Base-by-base conservation (phyloP, 1,140 invertebrate species). In the Berghia stephanieae region DNA sequence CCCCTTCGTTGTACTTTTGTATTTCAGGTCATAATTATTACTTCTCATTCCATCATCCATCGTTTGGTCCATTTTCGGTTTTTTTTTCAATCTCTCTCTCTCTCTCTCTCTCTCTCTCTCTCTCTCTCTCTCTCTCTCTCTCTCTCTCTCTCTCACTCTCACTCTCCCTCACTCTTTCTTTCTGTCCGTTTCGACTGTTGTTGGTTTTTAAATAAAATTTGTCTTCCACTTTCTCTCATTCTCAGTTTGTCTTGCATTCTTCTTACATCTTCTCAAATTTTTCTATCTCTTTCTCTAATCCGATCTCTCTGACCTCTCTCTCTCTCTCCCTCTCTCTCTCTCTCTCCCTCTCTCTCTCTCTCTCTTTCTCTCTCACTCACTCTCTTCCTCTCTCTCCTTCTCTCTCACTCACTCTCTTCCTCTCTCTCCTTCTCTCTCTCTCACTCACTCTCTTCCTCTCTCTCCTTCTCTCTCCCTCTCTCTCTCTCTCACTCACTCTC, bases 71-170 rank as follows among this genome's bases (percentile, higher is more conserved):
- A 10, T 52, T 60, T 21, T 34, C 34, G 57, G n/a, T 63, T n/a
- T 10, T 34, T 6, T 6, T n/a, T n/a, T n/a, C n/a, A n/a, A n/a
- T n/a, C n/a, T n/a, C n/a, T n/a, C n/a, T n/a, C n/a, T n/a, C n/a
- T 68, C 24, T 68, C 10, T 31, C 66, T 31, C 16, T 68, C 13
- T 31, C 13, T 68, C 13, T 31, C 66, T 36, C 13, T 68, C 66
- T 13, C 31, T 68, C 66, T 31, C 13, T 13, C 16, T 36, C 31
- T 68, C 6, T 13, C 31, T 13, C 13, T 31, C 66, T 36, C 8
- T 40, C 8, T n/a, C 66, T 68, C 66, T 68, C 16, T 68, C 66
- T 68, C 16, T 68, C 66, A 38, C 16, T 68, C 66, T 68, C 66
- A 49, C 46, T 13, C 46, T 49, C 13, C 13, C 13, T 13, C 46